Percentiles rank a stretch among this genome's conserved stretches.
These are phyloP conservation scores for Cephus rjabovi DNA, from an alignment of 2,888 invertebrate genomes.

Conservation along the genomic window DNA sequence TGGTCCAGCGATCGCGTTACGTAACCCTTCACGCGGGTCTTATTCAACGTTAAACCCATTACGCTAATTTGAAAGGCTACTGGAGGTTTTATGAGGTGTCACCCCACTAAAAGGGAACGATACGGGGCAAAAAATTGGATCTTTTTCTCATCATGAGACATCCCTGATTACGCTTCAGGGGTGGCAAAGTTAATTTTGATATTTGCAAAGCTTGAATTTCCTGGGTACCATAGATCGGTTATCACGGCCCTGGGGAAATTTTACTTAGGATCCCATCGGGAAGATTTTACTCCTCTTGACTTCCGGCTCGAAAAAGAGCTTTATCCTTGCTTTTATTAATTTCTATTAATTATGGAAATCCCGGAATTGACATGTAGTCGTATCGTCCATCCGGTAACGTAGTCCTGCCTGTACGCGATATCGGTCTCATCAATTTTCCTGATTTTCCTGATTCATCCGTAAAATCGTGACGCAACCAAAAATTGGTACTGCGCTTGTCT, in stretches of 20 bases:
- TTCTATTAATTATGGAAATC: too few relatives aligned
- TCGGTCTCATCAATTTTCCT: too few relatives aligned
- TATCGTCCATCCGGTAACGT: too few relatives aligned
- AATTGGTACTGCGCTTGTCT: too few relatives aligned
- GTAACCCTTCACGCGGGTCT: neutral
- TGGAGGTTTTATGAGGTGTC: neutral
- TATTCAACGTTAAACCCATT: neutral
- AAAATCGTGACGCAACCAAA: too few relatives aligned
- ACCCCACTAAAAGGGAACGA: neutral
- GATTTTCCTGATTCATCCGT: too few relatives aligned
- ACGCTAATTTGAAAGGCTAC: neutral
- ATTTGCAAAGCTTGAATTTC: neutral
- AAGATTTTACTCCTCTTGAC: neutral
- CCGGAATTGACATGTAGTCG: too few relatives aligned
- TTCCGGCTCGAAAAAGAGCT: neutral
- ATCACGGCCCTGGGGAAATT: neutral
- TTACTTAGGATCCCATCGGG: neutral
- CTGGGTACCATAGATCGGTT: neutral
- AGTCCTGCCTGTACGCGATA: too few relatives aligned
- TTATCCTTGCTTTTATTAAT: too few relatives aligned
- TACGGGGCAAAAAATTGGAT: neutral
- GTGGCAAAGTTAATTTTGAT: neutral
- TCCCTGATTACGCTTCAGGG: neutral
- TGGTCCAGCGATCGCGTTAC: neutral
- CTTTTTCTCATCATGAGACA: neutral